A percentile compares a stretch with the other conserved stretches of the same genome.
Conservation (phyloP, 2,113 vertebrate genomes). For the Psephotus haematonotus region DNA sequence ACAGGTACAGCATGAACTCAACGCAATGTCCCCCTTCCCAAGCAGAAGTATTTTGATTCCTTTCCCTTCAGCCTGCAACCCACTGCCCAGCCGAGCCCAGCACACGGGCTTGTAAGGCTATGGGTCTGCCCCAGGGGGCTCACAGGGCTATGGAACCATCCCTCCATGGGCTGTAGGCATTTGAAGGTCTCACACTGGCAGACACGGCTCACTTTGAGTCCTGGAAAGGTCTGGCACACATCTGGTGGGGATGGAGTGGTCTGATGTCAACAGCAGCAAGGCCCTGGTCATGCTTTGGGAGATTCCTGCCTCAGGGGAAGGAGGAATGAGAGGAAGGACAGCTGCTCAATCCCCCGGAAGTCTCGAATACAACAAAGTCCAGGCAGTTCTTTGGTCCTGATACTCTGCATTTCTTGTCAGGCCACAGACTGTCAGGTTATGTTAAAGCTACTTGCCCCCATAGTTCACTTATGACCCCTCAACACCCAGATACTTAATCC, state of each 20-base stretch:
- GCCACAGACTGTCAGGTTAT: background rate
- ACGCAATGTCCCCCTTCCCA: background rate
- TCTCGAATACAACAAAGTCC: background rate
- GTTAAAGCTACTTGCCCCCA: background rate
- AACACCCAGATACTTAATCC: background rate
- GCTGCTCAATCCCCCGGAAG: background rate
- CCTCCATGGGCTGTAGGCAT: background rate
- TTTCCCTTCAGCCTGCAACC: background rate
- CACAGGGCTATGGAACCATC: background rate
- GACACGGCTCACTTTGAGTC: fast-evolving
- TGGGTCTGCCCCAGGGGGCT: background rate
- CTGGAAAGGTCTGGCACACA: background rate
- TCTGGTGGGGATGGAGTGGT: background rate
- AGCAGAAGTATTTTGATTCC: background rate
- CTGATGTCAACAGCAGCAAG: background rate
- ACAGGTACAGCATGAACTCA: background rate
- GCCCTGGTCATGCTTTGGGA: background rate
- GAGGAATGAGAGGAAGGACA: background rate
- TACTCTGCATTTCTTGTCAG: background rate
- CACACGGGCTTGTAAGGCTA: background rate
- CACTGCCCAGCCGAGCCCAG: fast-evolving
- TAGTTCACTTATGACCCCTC: background rate
- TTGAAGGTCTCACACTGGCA: background rate
- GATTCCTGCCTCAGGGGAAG: background rate
- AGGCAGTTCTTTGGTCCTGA: background rate